Evolutionary conservation across 2,888 invertebrate genomes (phyloP), one percentile per base, ranked within the genome.

Genomic region (Listrodromus nycthemerus): DNA sequence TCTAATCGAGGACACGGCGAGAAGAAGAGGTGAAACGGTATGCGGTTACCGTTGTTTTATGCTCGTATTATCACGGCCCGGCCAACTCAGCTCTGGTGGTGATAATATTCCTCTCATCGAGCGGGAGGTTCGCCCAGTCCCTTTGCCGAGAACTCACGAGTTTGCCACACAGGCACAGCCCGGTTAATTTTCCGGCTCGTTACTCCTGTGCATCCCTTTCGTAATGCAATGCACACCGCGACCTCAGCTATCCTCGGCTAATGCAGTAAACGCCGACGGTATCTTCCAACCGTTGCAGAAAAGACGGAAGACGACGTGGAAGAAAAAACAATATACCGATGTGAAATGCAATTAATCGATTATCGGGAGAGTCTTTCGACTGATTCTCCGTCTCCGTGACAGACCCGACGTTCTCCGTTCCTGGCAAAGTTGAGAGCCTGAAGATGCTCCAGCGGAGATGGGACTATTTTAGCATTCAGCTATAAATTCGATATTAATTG

Each of bases 401-500:
- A 21, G 21, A 52, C 19, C 52, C 19, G 21, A 2, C 10, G 37
- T 37, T 10, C 37, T 37, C 8, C 37, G 8, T 21, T 19, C 21
- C 21, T 21, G 55, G 21, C 8, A 55, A 24, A 55, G 55, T 55
- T 55, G 55, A 73, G 58, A 58, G 27, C 58, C 30, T 61, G 16
- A 7, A 30, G 5, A 3, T 61, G 58, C 27, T 61, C n/a, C 2
- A 24, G 10, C 16, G 27, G 52, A 55, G 71, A 71, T 71, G 66
- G 66, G 45, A 52, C 73, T 80, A 61, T 80, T 74, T 67, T 75
- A 69, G 69, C 80, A 75, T 75, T 75, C 63, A 63, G 69, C 75
- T 74, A 75, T 69, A 80, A 80, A 80, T 80, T 80, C 80, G 75
- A 80, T 75, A 80, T 75, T 80, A 80, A 80, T 80, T 75, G 74